Percentiles rank a stretch among this genome's conserved stretches.
Evolutionary conservation across 2,888 invertebrate species (phyloP).

Genomic region (Gerosis bhagava): DNA sequence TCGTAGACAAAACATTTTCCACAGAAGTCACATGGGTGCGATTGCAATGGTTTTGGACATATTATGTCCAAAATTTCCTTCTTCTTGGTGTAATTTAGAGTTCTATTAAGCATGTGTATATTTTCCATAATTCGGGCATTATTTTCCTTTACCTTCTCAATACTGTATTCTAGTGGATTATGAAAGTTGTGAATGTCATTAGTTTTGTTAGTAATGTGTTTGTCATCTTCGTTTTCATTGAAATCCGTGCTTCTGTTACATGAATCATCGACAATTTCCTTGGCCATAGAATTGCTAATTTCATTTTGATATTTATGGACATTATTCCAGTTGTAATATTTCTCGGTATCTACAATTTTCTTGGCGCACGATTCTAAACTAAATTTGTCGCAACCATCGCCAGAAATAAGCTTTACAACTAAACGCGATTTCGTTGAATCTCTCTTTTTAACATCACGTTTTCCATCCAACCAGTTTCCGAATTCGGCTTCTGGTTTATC

Average conservation of each 20-base stretch:
- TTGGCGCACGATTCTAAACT: conserved; percentile 63
- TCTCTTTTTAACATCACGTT: conserved; percentile 48
- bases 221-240: conserved; percentile 2
- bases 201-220: background rate
- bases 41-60: conserved; percentile 56
- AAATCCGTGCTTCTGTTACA: background rate
- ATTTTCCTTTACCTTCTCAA: conserved; percentile 72
- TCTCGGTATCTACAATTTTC: conserved; percentile 40
- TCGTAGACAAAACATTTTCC: conserved; percentile 75
- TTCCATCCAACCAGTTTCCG: conserved; percentile 62
- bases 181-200: conserved; percentile 16
- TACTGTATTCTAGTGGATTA: conserved; percentile 64
- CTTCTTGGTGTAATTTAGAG: conserved; percentile 69
- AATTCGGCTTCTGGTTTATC: conserved; percentile 47
- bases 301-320: conserved; percentile 7
- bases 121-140: conserved; percentile 77
- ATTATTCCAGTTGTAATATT: conserved; percentile 25
- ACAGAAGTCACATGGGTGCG: conserved; percentile 66
- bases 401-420: conserved; percentile 65
- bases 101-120: conserved; percentile 70
- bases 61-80: conserved; percentile 63
- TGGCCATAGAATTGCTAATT: background rate
- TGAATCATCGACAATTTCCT: background rate
- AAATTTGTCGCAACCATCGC: conserved; percentile 50
- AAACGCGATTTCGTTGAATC: conserved; percentile 56